These are phyloP conservation scores for Microtus richardsoni DNA, from an alignment of 2,113 vertebrate species.

Conservation along the genomic window DNA sequence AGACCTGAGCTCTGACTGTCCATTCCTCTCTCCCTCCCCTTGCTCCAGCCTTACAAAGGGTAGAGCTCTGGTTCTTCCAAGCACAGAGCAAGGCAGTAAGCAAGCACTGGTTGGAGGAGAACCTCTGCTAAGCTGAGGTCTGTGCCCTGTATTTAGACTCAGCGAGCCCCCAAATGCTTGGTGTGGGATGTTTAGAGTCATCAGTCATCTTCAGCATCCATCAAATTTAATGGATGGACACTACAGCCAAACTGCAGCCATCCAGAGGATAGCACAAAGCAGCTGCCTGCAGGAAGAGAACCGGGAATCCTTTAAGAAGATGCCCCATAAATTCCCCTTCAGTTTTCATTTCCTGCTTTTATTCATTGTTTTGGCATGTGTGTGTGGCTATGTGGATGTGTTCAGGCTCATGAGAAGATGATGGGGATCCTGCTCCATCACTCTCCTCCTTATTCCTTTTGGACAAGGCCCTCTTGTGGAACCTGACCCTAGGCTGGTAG, in stretches of 20 bases:
- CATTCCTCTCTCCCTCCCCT: not conserved
- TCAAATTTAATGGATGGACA: not conserved
- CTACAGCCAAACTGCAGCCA: not conserved
- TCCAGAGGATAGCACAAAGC: not conserved
- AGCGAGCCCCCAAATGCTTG: not conserved
- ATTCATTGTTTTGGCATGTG: not conserved
- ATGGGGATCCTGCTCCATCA: not conserved
- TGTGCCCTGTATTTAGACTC: not conserved
- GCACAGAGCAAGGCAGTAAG: not conserved
- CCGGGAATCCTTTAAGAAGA: not conserved
- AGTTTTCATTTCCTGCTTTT: not conserved
- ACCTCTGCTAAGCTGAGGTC: fast-evolving
- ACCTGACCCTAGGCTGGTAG: not conserved
- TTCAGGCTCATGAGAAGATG: not conserved
- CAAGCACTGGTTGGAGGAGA: not conserved
- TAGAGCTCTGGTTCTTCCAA: not conserved
- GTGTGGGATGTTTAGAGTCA: not conserved
- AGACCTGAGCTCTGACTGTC: not conserved
- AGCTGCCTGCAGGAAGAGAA: not conserved
- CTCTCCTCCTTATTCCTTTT: not conserved
- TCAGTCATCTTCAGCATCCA: not conserved
- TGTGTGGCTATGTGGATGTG: not conserved
- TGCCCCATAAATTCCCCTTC: not conserved
- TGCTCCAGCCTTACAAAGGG: not conserved
- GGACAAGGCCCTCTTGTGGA: not conserved